A percentile compares a stretch with the other conserved stretches of the same genome.
Evolutionary conservation across 2,888 invertebrate genomes (phyloP).

Genomic region (Phorcus lineatus): DNA sequence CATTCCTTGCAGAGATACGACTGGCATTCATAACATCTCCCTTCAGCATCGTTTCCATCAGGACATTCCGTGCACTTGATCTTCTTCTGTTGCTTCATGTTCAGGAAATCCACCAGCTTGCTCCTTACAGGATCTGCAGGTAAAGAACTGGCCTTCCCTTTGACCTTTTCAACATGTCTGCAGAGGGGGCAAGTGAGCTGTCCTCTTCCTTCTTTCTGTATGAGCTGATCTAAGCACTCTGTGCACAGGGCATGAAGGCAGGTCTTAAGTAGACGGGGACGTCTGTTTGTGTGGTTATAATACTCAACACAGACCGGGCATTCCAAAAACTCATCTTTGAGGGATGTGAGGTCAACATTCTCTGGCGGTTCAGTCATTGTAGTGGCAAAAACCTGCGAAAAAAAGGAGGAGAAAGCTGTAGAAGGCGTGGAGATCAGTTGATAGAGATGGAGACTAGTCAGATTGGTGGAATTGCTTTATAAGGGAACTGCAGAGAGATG

Average conservation of each 20-base stretch:
- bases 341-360: neutral
- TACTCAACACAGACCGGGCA: conserved; percentile 1
- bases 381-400: too few relatives aligned
- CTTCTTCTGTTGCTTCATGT: neutral
- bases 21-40: neutral
- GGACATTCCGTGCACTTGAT: neutral
- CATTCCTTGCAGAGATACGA: conserved; percentile 1
- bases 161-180: neutral
- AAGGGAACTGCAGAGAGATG: too few relatives aligned
- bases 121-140: neutral
- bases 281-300: neutral
- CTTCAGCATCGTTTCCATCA: neutral
- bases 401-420: too few relatives aligned
- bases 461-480: too few relatives aligned
- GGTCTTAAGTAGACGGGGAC: neutral
- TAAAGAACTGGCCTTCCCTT: neutral
- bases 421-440: too few relatives aligned
- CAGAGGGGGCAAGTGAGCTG: conserved; percentile 1
- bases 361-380: neutral
- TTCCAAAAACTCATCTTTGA: neutral
- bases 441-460: too few relatives aligned
- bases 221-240: neutral
- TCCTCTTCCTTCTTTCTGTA: neutral
- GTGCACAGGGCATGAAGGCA: conserved; percentile 2
- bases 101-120: neutral